Conservation (phyloP, 2,797 vertebrate species). For the Melanotaenia nigrans region DNA sequence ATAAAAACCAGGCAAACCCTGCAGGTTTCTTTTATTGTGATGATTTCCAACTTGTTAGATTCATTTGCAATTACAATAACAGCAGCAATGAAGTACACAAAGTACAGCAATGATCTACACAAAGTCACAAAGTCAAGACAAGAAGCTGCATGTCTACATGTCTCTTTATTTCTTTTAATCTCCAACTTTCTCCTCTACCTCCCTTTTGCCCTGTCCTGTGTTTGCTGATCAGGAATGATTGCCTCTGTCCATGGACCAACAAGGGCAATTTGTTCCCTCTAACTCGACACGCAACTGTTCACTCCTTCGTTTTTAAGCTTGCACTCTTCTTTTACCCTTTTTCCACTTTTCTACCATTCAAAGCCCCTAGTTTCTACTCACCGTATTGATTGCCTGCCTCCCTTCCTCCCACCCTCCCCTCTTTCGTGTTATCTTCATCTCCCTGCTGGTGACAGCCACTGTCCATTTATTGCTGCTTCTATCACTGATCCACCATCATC, state of each 20-base stretch:
- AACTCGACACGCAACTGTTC: slow-evolving; percentile 38
- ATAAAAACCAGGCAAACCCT: not conserved
- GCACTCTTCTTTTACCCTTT: slow-evolving; percentile 29
- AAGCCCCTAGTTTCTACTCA: slow-evolving; percentile 25
- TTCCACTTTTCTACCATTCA: slow-evolving; percentile 22
- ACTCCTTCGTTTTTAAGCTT: slow-evolving; percentile 20
- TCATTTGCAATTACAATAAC: not conserved
- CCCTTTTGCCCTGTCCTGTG: slow-evolving; percentile 47
- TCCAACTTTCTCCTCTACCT: slow-evolving; percentile 13
- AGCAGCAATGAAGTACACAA: not conserved
- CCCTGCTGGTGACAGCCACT: slow-evolving; percentile 56
- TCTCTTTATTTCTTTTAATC: slow-evolving; percentile 4
- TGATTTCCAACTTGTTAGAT: not conserved
- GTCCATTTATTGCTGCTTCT: slow-evolving; percentile 63
- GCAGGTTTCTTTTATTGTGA: not conserved
- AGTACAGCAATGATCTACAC: not conserved
- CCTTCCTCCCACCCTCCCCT: slow-evolving; percentile 10
- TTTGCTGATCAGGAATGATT: slow-evolving; percentile 76
- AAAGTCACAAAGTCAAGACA: not conserved
- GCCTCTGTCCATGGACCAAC: slow-evolving; percentile 79
- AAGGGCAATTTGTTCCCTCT: slow-evolving; percentile 66
- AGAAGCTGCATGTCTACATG: not conserved
- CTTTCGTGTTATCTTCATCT: slow-evolving; percentile 63
- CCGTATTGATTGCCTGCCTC: slow-evolving; percentile 19
- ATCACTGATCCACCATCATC: slow-evolving; percentile 62